Conservation (phyloP, 2,113 vertebrate genomes). For the Uria aalge region DNA sequence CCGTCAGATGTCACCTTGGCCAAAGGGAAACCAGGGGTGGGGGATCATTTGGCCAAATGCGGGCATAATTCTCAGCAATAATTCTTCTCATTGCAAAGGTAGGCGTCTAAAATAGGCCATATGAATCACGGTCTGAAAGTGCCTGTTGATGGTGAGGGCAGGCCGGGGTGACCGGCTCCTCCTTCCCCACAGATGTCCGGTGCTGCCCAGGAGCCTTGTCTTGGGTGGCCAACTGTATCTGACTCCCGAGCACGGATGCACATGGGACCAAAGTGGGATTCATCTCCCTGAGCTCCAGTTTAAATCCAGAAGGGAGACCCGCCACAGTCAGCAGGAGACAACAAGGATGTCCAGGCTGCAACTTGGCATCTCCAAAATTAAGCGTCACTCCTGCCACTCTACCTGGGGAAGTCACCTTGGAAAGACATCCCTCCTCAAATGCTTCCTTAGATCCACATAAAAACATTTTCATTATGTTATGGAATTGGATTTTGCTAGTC, state of each 20-base stretch:
- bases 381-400: background rate
- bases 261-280: background rate
- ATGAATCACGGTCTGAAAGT: background rate
- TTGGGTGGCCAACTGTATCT: rapidly evolving
- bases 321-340: background rate
- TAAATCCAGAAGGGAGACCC: background rate
- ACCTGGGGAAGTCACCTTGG: background rate
- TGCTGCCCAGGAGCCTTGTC: rapidly evolving
- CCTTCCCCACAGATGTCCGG: background rate
- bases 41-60: background rate
- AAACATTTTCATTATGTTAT: background rate
- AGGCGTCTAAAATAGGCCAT: background rate
- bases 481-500: background rate
- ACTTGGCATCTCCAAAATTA: background rate
- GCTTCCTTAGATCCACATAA: background rate
- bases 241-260: too few relatives aligned
- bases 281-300: background rate
- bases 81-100: background rate
- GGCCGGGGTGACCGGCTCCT: background rate
- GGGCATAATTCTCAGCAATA: background rate
- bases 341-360: background rate
- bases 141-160: background rate
- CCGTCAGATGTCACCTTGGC: background rate
- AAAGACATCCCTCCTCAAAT: background rate
- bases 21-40: background rate